Percentiles rank a stretch among this genome's conserved stretches.
Evolutionary conservation across 1,140 invertebrate genomes (phyloP).

Genomic region (Trichonephila clavata): DNA sequence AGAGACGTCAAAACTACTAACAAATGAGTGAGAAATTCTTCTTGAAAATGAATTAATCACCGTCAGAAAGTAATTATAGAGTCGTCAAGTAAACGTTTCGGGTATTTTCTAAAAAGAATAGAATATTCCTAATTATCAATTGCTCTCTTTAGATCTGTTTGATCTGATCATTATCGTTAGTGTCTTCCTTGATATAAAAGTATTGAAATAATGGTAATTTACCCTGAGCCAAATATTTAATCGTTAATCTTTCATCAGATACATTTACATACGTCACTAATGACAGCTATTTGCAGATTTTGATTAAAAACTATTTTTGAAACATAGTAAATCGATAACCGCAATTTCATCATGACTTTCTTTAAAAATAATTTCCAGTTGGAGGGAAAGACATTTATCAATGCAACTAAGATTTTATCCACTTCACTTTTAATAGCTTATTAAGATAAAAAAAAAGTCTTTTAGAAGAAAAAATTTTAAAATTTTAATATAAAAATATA

Average conservation of each 20-base stretch:
- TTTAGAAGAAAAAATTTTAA: too few relatives aligned
- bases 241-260: conserved; percentile 33
- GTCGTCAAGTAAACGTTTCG: conserved; percentile 31
- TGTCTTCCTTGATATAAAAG: background rate
- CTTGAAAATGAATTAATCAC: conserved; percentile 5
- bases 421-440: background rate
- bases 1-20: background rate
- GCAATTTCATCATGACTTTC: background rate
- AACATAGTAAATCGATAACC: conserved; percentile 6
- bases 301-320: conserved; percentile 32
- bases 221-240: conserved; percentile 10
- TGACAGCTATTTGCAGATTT: conserved; percentile 1
- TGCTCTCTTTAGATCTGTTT: conserved; percentile 33
- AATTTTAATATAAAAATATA: too few relatives aligned
- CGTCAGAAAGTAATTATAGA: conserved; percentile 26
- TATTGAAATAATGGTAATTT: conserved; percentile 35
- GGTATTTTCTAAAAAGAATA: background rate
- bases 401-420: background rate
- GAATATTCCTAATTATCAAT: conserved; percentile 18
- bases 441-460: background rate
- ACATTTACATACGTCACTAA: conserved; percentile 29
- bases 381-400: background rate
- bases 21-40: background rate
- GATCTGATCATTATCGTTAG: conserved; percentile 36
- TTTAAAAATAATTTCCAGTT: background rate